These are phyloP conservation scores for Neodiprion virginianus DNA, from an alignment of 1,140 invertebrate genomes.

Conservation along the genomic window DNA sequence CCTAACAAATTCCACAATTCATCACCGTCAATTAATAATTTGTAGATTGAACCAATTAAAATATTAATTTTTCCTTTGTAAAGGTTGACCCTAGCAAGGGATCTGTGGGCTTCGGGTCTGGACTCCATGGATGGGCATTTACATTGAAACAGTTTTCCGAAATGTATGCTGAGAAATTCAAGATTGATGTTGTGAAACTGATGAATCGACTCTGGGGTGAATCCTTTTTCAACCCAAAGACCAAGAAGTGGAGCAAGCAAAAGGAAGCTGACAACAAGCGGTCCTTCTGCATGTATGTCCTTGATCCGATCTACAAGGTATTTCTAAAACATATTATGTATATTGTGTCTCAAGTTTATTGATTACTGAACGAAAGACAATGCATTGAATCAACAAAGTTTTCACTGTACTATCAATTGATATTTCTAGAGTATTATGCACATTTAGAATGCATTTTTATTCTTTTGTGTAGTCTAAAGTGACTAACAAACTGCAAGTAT, in stretches of 20 bases:
- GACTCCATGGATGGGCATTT: conserved; percentile 99
- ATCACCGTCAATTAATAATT: conserved; percentile 8
- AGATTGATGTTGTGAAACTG: conserved; percentile 95
- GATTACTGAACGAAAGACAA: background rate
- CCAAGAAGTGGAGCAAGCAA: conserved; percentile 97
- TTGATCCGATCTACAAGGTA: conserved; percentile 98
- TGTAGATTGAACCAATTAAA: conserved; percentile 17
- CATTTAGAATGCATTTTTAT: background rate
- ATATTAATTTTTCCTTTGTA: conserved; percentile 29
- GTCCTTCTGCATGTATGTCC: conserved; percentile 98
- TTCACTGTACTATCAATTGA: background rate
- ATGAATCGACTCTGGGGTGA: conserved; percentile 98
- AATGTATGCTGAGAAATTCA: conserved; percentile 99
- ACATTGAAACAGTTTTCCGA: conserved; percentile 99
- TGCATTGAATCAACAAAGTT: background rate
- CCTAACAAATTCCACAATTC: conserved; percentile 16
- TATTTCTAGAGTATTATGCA: background rate
- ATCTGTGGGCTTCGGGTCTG: conserved; percentile 99
- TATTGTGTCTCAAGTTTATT: conserved; percentile 21
- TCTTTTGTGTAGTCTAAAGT: background rate
- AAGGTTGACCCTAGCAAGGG: conserved; percentile 95
- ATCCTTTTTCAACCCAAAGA: conserved; percentile 97
- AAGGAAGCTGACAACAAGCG: conserved; percentile 91
- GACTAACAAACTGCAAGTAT: background rate
- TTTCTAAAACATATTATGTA: conserved; percentile 50